Evolutionary conservation across 2,113 vertebrate species (phyloP), one percentile per base, ranked within the genome.

Genomic region (Brienomyrus brachyistius): DNA sequence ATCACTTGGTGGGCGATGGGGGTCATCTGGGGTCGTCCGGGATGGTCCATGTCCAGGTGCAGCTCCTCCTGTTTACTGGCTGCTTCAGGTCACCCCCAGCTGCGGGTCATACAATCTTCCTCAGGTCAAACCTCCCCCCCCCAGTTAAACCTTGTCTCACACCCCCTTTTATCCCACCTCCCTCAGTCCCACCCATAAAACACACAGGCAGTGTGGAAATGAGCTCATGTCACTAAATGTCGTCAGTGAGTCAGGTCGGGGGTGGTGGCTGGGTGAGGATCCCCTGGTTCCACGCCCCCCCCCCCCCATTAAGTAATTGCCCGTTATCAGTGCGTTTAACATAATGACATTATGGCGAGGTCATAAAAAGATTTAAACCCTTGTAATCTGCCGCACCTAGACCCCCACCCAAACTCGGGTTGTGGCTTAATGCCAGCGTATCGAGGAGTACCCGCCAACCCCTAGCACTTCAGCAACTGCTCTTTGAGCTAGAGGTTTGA

Each of bases 301-400:
- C 15, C 51, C 50, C 51, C 13, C 23, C 56, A n/a, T n/a, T 62
- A 66, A 66, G 59, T 50, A 88, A 90, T 92, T 89, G 89, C 91
- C 92, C 90, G 93, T 94, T 93, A 94, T 95, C 91, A 89, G 90
- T 90, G 45, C 90, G 89, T 91, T 92, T 93, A 92, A 92, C 92
- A 88, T 91, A 94, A 92, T 93, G 89, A 92, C 91, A 95, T 96
- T 94, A 62, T 62, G 31, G 40, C 7, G 7, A 11, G 52, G 54
- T 5, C 23, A 51, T 89, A 80, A 52, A 91, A 90, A 92, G 93
- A 94, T 95, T 94, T 94, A 93, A 93, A 91, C 89, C 90, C 15
- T 13, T 80, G 77, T 90, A 91, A 88, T 82, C 54, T 17, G 43
- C n/a, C n/a, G 27, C 89, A 7, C 91, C 89, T 90, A 70, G 52